Conservation (phyloP, 2,797 vertebrate genomes). For the Sorex maritimensis region DNA sequence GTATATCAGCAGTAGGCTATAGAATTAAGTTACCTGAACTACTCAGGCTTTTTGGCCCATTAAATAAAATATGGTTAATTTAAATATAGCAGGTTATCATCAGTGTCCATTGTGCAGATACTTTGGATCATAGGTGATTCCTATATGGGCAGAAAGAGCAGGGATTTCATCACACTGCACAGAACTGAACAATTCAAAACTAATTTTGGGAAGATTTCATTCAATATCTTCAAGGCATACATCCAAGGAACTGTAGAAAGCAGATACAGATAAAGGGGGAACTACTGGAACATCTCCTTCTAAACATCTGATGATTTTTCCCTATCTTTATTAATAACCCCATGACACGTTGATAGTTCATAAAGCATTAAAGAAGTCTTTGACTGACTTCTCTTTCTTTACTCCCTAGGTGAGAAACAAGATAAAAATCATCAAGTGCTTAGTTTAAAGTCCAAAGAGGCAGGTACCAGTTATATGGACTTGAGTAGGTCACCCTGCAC, state of each 20-base stretch:
- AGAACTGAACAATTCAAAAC: neutral
- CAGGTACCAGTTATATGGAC: neutral
- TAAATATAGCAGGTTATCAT: neutral
- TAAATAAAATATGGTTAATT: neutral
- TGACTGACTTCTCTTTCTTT: neutral
- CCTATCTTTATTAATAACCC: neutral
- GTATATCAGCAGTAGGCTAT: neutral
- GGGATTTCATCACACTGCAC: neutral
- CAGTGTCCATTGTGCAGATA: neutral
- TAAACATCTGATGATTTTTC: neutral
- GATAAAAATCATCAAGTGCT: neutral
- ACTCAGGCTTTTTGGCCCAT: neutral
- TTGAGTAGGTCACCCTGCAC: constrained; percentile 33
- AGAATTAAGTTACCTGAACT: neutral
- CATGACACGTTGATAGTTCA: neutral
- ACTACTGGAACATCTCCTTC: neutral
- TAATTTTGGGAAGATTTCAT: neutral
- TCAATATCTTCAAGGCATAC: neutral
- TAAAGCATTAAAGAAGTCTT: neutral
- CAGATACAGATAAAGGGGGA: neutral
- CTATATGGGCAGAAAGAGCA: neutral
- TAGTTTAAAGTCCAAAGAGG: neutral
- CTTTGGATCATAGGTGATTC: neutral
- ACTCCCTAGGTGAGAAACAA: neutral
- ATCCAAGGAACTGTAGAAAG: neutral